Conservation (phyloP, 2,797 vertebrate species). For the Tapera naevia region DNA sequence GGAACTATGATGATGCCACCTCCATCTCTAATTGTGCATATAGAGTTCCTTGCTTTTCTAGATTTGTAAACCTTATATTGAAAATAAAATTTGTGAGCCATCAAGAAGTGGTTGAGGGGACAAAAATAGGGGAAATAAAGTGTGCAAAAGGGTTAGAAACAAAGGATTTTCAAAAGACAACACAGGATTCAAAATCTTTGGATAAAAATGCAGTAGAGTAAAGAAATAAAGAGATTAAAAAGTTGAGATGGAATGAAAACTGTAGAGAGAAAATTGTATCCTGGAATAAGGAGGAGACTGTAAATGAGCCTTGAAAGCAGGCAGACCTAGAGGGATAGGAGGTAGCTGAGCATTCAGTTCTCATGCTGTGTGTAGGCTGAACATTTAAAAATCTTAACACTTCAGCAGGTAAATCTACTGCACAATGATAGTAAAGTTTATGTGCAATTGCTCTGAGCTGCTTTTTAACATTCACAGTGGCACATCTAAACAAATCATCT, state of each 20-base stretch:
- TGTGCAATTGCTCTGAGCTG: neutral
- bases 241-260: neutral
- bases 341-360: neutral
- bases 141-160: neutral
- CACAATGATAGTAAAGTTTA: constrained; percentile 19
- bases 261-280: neutral
- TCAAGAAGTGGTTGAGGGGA: neutral
- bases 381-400: neutral
- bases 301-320: neutral
- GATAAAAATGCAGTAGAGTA: neutral
- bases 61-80: neutral
- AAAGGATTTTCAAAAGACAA: neutral
- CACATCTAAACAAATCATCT: constrained; percentile 46
- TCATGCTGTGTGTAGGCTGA: neutral
- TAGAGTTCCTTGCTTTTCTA: neutral
- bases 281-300: neutral
- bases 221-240: neutral
- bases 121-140: neutral
- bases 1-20: neutral
- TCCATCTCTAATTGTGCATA: neutral
- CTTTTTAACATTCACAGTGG: constrained; percentile 42
- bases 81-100: neutral
- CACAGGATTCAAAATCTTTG: neutral
- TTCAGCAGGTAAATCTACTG: constrained; percentile 25
- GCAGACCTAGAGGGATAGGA: neutral